These are phyloP conservation scores for Acinonyx jubatus DNA, from an alignment of 2,113 vertebrate species.

Conservation along the genomic window DNA sequence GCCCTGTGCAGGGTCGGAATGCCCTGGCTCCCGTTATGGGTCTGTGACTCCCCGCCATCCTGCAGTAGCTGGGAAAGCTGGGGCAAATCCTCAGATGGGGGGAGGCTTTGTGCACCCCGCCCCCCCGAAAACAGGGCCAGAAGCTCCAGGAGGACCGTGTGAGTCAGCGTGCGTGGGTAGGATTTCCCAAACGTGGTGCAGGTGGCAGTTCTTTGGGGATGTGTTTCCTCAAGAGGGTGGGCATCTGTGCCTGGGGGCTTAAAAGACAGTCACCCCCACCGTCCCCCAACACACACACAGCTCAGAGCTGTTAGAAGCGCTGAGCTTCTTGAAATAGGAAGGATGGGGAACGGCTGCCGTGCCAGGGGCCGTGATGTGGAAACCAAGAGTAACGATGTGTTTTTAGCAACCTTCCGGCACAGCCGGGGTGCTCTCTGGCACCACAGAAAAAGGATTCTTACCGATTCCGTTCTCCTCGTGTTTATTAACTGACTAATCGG, in stretches of 20 bases:
- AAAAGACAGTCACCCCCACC: neutral
- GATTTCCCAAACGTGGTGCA: neutral
- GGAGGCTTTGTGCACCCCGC: neutral
- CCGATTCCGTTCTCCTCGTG: neutral
- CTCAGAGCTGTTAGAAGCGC: neutral
- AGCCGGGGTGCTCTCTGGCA: neutral
- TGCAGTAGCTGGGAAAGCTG: neutral
- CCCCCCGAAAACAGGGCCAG: neutral
- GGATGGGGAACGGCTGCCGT: neutral
- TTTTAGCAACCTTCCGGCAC: neutral
- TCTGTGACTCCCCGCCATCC: neutral
- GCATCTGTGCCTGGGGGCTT: neutral
- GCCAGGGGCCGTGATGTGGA: neutral
- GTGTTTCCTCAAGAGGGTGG: neutral
- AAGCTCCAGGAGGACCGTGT: neutral
- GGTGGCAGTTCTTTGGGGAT: neutral
- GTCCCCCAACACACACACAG: neutral
- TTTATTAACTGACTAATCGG: no score
- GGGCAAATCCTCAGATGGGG: neutral
- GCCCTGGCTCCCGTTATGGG: fast-evolving
- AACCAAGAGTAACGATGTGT: fast-evolving
- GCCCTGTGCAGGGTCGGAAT: fast-evolving
- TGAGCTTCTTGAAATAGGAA: neutral
- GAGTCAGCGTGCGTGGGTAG: fast-evolving
- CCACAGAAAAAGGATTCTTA: neutral